Conservation (phyloP, 1,140 invertebrate genomes). For the Hirudo medicinalis region DNA sequence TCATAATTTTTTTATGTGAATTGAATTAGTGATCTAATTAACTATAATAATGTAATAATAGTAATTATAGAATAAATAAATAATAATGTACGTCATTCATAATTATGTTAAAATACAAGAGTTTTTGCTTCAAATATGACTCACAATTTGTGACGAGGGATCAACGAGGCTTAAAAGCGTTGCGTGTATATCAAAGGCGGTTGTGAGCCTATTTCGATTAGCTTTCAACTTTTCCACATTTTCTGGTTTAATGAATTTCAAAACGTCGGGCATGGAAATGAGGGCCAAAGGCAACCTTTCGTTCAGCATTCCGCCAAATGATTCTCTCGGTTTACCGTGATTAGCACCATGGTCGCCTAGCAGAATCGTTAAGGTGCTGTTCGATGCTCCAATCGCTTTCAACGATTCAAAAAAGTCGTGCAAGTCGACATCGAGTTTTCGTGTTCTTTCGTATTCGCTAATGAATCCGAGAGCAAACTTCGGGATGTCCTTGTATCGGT, state of each 20-base stretch:
- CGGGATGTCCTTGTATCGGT: conserved; percentile 51
- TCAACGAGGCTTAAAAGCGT: conserved; percentile 52
- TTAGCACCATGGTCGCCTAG: conserved; percentile 47
- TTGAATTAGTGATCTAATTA: no score
- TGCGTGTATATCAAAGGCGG: conserved; percentile 70
- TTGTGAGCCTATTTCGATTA: conserved; percentile 53
- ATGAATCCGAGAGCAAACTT: conserved; percentile 77
- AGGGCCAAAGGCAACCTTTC: conserved; percentile 73
- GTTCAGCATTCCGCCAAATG: conserved; percentile 61
- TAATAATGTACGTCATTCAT: no score
- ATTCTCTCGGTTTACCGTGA: conserved; percentile 55
- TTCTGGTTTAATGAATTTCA: conserved; percentile 49
- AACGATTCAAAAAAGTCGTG: conserved; percentile 43
- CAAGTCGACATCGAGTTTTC: conserved; percentile 63
- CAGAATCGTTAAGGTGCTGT: no score
- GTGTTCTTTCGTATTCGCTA: conserved; percentile 68
- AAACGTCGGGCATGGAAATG: conserved; percentile 57
- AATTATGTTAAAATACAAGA: no score
- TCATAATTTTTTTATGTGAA: no score
- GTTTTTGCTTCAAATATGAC: no score
- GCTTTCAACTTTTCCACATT: conserved; percentile 28
- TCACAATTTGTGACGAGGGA: not conserved
- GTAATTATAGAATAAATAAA: no score
- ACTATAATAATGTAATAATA: no score
- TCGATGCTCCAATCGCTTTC: conserved; percentile 10